Evolutionary conservation across 2,113 vertebrate species (phyloP).

Genomic region (Pomatorhinus ruficollis): DNA sequence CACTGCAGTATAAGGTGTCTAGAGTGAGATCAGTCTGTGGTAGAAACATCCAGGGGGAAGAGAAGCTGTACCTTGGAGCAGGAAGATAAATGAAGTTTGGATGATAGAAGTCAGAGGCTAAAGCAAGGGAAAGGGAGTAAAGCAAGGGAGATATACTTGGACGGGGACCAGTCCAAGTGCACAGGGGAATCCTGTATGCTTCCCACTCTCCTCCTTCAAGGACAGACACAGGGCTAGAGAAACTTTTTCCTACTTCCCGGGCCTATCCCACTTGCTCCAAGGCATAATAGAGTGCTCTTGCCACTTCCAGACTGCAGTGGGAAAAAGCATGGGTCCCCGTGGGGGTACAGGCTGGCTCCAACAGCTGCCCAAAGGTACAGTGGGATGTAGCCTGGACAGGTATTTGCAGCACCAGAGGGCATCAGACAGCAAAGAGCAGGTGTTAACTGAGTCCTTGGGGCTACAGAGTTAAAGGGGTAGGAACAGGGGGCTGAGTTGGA

Average conservation of each 20-base stretch:
- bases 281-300: neutral
- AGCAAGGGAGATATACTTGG: neutral
- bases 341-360: neutral
- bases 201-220: neutral
- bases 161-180: neutral
- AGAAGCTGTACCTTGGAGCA: neutral
- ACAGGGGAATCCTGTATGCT: neutral
- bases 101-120: neutral
- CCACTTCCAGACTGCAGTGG: neutral
- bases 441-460: neutral
- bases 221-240: neutral
- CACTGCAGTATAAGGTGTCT: neutral
- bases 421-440: conserved; percentile 27
- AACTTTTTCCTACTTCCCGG: neutral
- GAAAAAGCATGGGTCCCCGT: fast-evolving
- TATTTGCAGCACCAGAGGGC: conserved; percentile 44
- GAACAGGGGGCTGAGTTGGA: neutral
- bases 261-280: neutral
- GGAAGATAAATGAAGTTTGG: neutral
- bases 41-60: neutral
- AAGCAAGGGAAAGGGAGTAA: neutral
- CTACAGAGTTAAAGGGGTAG: neutral
- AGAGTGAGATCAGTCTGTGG: neutral
- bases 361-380: neutral
- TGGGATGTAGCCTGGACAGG: neutral